A percentile compares a stretch with the other conserved stretches of the same genome.
phyloP scores from a whole-genome alignment of 2,888 invertebrate genomes.

The Macrosoma leucophasiata region DNA sequence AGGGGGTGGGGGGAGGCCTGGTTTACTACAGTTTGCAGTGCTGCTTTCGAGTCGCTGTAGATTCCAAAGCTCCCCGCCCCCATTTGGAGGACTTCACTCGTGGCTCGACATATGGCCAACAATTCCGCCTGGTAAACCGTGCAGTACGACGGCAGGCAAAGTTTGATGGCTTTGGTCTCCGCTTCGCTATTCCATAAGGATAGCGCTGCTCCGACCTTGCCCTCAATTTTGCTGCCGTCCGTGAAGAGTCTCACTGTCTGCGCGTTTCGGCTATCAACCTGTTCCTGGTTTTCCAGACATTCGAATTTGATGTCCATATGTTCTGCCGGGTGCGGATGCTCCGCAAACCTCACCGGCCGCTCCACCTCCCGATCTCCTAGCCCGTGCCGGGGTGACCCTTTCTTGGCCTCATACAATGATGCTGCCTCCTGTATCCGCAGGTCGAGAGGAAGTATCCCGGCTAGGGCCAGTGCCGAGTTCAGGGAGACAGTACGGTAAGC shows the following conservation, averaged over 20 bases:
- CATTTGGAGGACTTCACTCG: too few species aligned
- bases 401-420: slow-evolving; percentile 7
- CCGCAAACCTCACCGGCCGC: too few species aligned
- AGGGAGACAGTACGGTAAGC: slow-evolving; percentile 11
- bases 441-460: slow-evolving; percentile 9
- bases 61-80: neutral
- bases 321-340: neutral
- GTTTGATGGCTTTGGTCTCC: neutral
- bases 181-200: neutral
- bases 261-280: too few species aligned
- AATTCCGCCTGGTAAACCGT: slow-evolving; percentile 13
- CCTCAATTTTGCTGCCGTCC: slow-evolving; percentile 4
- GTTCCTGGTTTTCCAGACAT: too few species aligned
- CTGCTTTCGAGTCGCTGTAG: slow-evolving; percentile 6
- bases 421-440: slow-evolving; percentile 7
- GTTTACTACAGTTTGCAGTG: too few species aligned
- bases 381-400: too few species aligned
- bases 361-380: too few species aligned
- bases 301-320: too few species aligned
- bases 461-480: too few species aligned
- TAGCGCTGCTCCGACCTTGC: slow-evolving; percentile 9
- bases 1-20: too few species aligned
- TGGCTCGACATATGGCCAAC: too few species aligned
- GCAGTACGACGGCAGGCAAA: slow-evolving; percentile 1
- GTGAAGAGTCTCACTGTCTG: too few species aligned